These are phyloP conservation scores for Vannuccia rotundouncinata DNA, from an alignment of 2,888 invertebrate species.

Conservation along the genomic window DNA sequence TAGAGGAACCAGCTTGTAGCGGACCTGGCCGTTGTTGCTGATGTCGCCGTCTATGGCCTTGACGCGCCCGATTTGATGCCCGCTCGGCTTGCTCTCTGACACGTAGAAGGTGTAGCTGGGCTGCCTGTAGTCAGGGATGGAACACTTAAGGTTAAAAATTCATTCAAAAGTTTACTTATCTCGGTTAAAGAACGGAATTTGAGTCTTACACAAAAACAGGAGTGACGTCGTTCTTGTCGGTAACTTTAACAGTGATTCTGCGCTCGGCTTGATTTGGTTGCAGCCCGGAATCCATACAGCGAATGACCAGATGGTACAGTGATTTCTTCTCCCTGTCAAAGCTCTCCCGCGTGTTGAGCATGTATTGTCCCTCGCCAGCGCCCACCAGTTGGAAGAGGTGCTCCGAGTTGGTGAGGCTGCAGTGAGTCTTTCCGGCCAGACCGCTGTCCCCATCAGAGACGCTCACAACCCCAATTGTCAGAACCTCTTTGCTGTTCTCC, in stretches of 20 bases:
- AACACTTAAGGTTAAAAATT: neutral
- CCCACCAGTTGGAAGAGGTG: neutral
- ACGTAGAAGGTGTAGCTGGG: conserved; percentile 19
- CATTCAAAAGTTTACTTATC: neutral
- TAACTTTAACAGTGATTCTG: neutral
- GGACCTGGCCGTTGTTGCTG: conserved; percentile 1
- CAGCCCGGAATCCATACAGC: neutral
- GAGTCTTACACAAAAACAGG: neutral
- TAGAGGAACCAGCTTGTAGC: neutral
- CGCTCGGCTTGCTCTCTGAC: neutral
- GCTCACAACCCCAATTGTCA: neutral
- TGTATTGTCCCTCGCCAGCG: neutral
- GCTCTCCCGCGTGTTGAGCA: neutral
- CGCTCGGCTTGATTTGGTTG: neutral
- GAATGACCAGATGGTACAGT: neutral
- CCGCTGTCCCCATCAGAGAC: conserved; percentile 9
- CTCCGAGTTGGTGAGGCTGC: neutral
- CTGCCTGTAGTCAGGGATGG: too few relatives aligned
- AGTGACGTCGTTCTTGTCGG: neutral
- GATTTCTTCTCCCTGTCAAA: neutral
- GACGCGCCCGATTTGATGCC: conserved; percentile 2
- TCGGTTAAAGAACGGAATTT: neutral
- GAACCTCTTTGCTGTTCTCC: neutral
- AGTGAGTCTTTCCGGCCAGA: neutral
- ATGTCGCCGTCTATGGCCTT: neutral